phyloP scores from a whole-genome alignment of 2,797 vertebrate species.

The Tamandua tetradactyla region DNA sequence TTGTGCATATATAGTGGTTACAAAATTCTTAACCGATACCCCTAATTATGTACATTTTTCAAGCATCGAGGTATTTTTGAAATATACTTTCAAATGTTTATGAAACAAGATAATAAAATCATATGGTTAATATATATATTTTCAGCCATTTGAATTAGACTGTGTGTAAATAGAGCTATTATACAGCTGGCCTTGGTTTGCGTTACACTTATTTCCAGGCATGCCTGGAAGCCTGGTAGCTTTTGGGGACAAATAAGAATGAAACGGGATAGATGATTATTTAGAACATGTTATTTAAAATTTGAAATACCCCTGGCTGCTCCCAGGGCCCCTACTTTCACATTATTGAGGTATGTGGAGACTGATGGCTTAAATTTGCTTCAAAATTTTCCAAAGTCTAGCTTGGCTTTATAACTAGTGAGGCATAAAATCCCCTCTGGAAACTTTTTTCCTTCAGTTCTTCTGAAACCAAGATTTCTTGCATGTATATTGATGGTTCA shows the following conservation, averaged over 20 bases:
- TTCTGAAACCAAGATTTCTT: not conserved
- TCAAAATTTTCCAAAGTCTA: not conserved
- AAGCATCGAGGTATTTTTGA: not conserved
- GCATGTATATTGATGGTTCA: not conserved
- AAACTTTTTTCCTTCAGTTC: not conserved
- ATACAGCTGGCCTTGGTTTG: not conserved
- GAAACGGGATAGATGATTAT: not conserved
- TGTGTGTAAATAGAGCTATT: not conserved
- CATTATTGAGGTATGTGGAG: not conserved
- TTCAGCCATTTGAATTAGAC: not conserved
- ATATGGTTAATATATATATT: not conserved
- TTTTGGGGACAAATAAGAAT: not conserved
- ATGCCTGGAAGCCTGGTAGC: not conserved
- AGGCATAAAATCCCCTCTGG: not conserved
- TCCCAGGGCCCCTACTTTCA: not conserved
- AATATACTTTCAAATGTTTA: not conserved
- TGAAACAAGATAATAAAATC: not conserved
- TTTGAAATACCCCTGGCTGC: not conserved
- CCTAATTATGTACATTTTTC: not conserved
- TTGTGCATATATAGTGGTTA: not conserved
- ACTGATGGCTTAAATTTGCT: not conserved
- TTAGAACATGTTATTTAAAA: not conserved
- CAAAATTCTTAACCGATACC: not conserved
- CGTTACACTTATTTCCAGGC: not conserved
- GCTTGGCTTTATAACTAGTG: not conserved